These are phyloP conservation scores for Drosophila kanekoi DNA, from an alignment of 2,888 invertebrate genomes.

Conservation along the genomic window DNA sequence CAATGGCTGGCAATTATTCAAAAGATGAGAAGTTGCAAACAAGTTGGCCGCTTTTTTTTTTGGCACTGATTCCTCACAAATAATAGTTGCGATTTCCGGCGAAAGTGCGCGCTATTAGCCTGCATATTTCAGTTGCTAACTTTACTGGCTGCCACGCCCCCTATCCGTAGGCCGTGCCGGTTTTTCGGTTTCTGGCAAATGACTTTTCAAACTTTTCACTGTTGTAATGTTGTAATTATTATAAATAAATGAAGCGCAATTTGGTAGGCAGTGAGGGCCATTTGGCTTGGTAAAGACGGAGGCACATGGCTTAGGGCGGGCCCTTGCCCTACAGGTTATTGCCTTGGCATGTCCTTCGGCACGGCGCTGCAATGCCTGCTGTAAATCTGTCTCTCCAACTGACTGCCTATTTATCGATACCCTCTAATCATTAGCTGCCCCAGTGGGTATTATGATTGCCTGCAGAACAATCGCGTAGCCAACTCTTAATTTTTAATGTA, in stretches of 20 bases:
- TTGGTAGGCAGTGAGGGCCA: constrained; percentile 52
- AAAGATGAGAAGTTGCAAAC: constrained; percentile 21
- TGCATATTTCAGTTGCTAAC: constrained; percentile 68
- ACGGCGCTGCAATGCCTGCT: constrained; percentile 7
- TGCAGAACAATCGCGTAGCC: too few relatives aligned
- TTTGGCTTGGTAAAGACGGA: background rate
- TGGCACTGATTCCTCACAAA: constrained; percentile 54
- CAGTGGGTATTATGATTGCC: background rate
- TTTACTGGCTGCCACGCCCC: constrained; percentile 38
- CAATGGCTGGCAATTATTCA: constrained; percentile 54
- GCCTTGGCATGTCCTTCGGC: constrained; percentile 43
- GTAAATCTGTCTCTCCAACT: constrained; percentile 1
- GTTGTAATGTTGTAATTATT: constrained; percentile 77
- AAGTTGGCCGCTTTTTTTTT: constrained; percentile 10
- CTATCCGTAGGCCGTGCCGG: background rate
- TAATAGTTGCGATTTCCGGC: constrained; percentile 54
- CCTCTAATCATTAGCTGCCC: background rate
- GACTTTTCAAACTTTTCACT: constrained; percentile 76
- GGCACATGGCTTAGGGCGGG: background rate
- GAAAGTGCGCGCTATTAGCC: constrained; percentile 66
- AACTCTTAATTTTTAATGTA: too few relatives aligned
- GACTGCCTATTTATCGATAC: background rate
- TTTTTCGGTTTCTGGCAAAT: constrained; percentile 46
- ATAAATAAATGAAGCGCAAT: constrained; percentile 80
- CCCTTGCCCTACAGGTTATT: constrained; percentile 30